Evolutionary conservation across 2,797 vertebrate genomes (phyloP).

Genomic region (Pteropus rufus): DNA sequence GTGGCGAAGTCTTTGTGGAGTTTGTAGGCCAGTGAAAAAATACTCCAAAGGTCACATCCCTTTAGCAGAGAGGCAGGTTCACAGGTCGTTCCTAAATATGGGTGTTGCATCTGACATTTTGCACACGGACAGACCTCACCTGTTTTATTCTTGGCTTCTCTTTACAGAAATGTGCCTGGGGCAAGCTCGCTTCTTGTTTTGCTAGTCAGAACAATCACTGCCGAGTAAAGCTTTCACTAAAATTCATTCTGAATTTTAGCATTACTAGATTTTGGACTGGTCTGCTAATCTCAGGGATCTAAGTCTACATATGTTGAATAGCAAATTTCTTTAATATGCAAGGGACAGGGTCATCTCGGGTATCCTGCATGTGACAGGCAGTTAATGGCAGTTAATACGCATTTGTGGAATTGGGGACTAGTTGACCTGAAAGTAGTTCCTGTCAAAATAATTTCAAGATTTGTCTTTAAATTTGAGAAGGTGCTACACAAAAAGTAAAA

Average conservation of each 20-base stretch:
- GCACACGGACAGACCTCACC: neutral
- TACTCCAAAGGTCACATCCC: slow-evolving; percentile 6
- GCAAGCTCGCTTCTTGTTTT: neutral
- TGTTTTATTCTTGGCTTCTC: neutral
- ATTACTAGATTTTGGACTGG: neutral
- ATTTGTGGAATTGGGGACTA: neutral
- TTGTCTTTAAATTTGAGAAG: slow-evolving; percentile 35
- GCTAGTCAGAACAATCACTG: neutral
- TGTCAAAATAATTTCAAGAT: slow-evolving; percentile 17
- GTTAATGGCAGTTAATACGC: neutral
- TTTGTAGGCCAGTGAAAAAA: slow-evolving; percentile 43
- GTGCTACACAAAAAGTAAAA: neutral
- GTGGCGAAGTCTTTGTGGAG: slow-evolving; percentile 49
- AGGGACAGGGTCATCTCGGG: neutral
- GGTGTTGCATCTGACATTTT: neutral
- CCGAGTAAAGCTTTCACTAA: neutral
- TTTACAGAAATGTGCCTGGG: neutral
- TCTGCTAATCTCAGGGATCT: neutral
- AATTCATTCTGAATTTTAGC: neutral
- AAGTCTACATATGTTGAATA: neutral
- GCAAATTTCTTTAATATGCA: neutral
- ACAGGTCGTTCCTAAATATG: neutral
- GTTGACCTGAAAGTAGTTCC: neutral
- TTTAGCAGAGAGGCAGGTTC: neutral
- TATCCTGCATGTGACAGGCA: neutral